phyloP scores from a whole-genome alignment of 1,140 invertebrate species.

The Luehdorfia chinensis region DNA sequence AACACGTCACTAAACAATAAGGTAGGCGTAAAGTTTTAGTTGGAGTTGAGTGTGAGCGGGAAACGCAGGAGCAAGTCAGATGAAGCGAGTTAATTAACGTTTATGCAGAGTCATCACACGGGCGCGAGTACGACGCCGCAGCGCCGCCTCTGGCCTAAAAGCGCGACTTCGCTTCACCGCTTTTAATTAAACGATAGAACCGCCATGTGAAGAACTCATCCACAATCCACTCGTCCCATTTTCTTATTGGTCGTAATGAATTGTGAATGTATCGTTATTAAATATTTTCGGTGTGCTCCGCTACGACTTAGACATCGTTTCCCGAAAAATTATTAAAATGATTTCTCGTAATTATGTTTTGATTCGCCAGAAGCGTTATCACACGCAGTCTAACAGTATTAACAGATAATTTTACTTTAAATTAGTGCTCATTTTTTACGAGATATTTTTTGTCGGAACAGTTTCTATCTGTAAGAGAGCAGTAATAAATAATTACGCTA shows the following conservation, averaged over 20 bases:
- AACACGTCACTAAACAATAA: too few relatives aligned
- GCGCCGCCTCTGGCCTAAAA: conserved; percentile 33
- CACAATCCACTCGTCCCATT: conserved; percentile 23
- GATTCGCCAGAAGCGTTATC: too few relatives aligned
- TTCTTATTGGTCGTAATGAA: conserved; percentile 4
- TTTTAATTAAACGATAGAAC: conserved; percentile 55
- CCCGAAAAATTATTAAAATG: neutral
- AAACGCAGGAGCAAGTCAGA: conserved; percentile 30
- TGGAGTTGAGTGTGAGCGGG: conserved; percentile 21
- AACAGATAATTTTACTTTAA: neutral
- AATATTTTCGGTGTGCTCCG: neutral
- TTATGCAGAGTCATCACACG: conserved; percentile 57
- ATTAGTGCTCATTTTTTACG: conserved; percentile 4
- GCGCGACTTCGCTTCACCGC: conserved; percentile 36
- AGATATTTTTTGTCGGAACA: neutral
- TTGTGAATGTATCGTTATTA: conserved; percentile 11
- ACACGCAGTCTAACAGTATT: too few relatives aligned
- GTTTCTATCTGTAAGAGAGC: neutral
- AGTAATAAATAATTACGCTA: conserved; percentile 16
- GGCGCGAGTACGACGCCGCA: too few relatives aligned
- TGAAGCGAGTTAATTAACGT: conserved; percentile 60
- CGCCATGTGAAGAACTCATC: conserved; percentile 28
- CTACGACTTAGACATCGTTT: neutral
- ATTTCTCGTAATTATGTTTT: too few relatives aligned
- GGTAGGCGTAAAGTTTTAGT: too few relatives aligned